Evolutionary conservation across 2,888 invertebrate species (phyloP), one percentile per base, ranked within the genome.

Genomic region (Aelia acuminata): DNA sequence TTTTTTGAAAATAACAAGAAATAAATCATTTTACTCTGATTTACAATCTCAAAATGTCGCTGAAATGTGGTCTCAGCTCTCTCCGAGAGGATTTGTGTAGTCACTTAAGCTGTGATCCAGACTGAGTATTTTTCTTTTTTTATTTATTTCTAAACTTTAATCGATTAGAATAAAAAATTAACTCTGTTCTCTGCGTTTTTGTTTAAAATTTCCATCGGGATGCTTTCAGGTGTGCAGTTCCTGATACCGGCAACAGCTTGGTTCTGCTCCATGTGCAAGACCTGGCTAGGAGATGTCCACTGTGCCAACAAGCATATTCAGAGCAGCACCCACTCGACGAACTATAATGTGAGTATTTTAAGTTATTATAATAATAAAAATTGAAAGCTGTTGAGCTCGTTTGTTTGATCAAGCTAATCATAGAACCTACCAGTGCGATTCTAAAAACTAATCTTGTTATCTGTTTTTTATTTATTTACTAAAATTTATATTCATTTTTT

Each of bases 211-310:
- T 43, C 22, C 20, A 3, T 43, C 3, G 3, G 10, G 22, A 22
- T 43, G 43, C 91, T 92, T 93, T 87, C 92, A 96, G 97, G 97
- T 57, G 93, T 97, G 89, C 97, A 97, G 92, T 97, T 97, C 93
- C 96, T 97, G 93, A 96, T 96, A 91, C 96, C 97, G 4, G 95
- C 97, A 0, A 96, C 96, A 11, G 96, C 97, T 49, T 97, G 97
- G 97, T 97, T 96, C 93, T 97, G 97, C 93, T 96, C 97, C 92
- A 93, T 97, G 90, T 97, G 97, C 91, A 95, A 96, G 92, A 94
- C 95, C 91, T 97, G 97, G 95, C 97, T 97, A 91, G 97, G 97
- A 0, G 97, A 97, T 92, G 93, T 97, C 89, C 97, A 97, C 92
- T 97, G 97, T 92, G 97, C 97, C 0, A 96, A 96, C 18, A 94